Evolutionary conservation across 2,888 invertebrate species (phyloP), one percentile per base, ranked within the genome.

Genomic region (Sinopyrophorus schimmeli): DNA sequence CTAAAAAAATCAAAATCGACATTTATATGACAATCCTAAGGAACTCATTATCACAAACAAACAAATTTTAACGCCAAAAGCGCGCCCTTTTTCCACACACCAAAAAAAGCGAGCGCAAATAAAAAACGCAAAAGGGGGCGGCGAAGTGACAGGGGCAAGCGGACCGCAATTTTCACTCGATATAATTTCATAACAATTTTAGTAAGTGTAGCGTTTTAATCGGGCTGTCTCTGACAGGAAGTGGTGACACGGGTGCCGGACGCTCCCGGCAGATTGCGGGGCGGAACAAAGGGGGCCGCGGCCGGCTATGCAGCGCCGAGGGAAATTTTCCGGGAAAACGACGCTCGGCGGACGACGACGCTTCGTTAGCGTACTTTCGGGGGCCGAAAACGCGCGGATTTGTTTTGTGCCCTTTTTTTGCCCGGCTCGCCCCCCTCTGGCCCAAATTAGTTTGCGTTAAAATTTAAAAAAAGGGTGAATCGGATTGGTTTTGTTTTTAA

Each of bases 141-240:
- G n/a, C n/a, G n/a, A n/a, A n/a, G 27, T 48, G 42, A 37, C 48
- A 41, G 41, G 15, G 35, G 41, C 43, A 51, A 51, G 41, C 31
- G 44, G 32, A 31, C 41, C 41, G 27, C 46, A 63, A 59, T 67
- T 68, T 65, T 68, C 67, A 62, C 65, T 64, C 67, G 64, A 67
- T 68, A 68, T 67, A 67, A 67, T 68, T 67, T 66, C 66, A 66
- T 65, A 66, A 65, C 64, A 61, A 63, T 67, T 66, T 65, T 61
- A 61, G 60, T 59, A 59, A 61, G 62, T 62, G 62, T 60, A 61
- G 61, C 65, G 63, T 65, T 68, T 64, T 66, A 67, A 68, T 68
- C 62, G 62, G 64, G 58, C 58, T 67, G 67, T 59, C 59, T 53
- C 56, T 66, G 66, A 66, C 66, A 66, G 67, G 67, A 67, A 64